Evolutionary conservation across 2,888 invertebrate genomes (phyloP).

Genomic region (Sycophila texana): DNA sequence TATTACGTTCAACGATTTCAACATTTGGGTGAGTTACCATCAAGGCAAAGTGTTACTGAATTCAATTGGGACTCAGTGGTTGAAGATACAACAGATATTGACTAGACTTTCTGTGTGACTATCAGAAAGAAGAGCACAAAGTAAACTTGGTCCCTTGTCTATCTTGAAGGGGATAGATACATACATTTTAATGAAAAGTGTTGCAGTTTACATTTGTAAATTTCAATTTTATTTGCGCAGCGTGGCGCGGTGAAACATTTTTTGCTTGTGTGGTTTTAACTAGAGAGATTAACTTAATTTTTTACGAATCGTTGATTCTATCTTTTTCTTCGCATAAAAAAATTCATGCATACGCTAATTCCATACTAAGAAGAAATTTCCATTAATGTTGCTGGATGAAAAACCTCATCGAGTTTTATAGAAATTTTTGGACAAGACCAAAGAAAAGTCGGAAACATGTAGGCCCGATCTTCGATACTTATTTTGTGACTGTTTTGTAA

Average conservation of each 20-base stretch:
- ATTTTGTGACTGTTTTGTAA: slow-evolving; percentile 42
- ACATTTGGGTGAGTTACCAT: slow-evolving; percentile 88
- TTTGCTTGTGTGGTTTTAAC: slow-evolving; percentile 47
- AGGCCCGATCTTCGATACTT: slow-evolving; percentile 55
- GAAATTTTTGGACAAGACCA: slow-evolving; percentile 64
- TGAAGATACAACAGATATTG: slow-evolving; percentile 80
- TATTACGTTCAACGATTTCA: slow-evolving; percentile 90
- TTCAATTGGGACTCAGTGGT: slow-evolving; percentile 93
- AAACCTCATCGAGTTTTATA: slow-evolving; percentile 47
- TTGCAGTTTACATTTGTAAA: slow-evolving; percentile 44
- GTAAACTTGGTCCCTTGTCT: slow-evolving; percentile 52
- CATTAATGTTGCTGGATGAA: slow-evolving; percentile 41
- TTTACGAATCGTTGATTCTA: slow-evolving; percentile 29
- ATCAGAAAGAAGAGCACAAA: slow-evolving; percentile 44
- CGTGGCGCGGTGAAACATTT: slow-evolving; percentile 47
- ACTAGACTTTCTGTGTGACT: slow-evolving; percentile 61
- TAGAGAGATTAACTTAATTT: slow-evolving; percentile 19
- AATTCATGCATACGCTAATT: slow-evolving; percentile 7
- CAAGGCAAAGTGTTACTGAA: slow-evolving; percentile 86
- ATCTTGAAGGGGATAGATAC: slow-evolving; percentile 24
- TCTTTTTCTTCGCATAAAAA: background rate
- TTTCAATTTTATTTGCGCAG: slow-evolving; percentile 36
- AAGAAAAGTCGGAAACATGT: slow-evolving; percentile 53
- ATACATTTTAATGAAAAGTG: slow-evolving; percentile 38
- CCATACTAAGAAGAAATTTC: slow-evolving; percentile 39